Evolutionary conservation across 2,888 invertebrate genomes (phyloP), one percentile per base, ranked within the genome.

Genomic region (Plebejus melissa): DNA sequence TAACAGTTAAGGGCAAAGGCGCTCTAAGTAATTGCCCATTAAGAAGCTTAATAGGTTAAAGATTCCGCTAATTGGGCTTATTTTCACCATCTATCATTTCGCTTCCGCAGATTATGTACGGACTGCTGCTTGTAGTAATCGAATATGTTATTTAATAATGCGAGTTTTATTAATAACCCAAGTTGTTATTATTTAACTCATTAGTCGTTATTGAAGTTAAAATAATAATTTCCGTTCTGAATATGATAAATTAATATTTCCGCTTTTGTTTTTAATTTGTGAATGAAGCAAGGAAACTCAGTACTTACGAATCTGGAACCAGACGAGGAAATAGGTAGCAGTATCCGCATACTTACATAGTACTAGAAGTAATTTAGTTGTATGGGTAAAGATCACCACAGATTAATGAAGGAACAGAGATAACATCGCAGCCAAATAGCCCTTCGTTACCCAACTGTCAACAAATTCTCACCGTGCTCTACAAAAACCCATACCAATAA

Each of bases 11-110:
- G 80, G 77, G 77, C 80, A 80, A 79, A 78, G 77, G 75, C 79
- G 77, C 75, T 57, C 76, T 78, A 77, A 79, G 79, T 80, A 80
- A 80, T 80, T 79, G 80, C 76, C 79, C 74, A 80, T 80, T 80
- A 80, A 76, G 77, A 77, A 76, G 58, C 80, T 79, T 77, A 76
- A 77, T 78, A 77, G 79, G 79, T 76, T 79, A 78, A 77, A 78
- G 76, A 78, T 77, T 79, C 77, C 76, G 77, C 78, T 81, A 81
- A 81, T 81, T 81, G 79, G 78, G 77, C 69, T 79, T 80, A 81
- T 80, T 81, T 79, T 78, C 77, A 76, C 75, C 77, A 79, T 80
- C 78, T 78, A 79, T 80, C 79, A 79, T 32, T 75, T 76, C 7
- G 75, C 74, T 78, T 60, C 72, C 79, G 78, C 78, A 72, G 28